phyloP scores from a whole-genome alignment of 2,113 vertebrate species.

The Oryzias melastigma region DNA sequence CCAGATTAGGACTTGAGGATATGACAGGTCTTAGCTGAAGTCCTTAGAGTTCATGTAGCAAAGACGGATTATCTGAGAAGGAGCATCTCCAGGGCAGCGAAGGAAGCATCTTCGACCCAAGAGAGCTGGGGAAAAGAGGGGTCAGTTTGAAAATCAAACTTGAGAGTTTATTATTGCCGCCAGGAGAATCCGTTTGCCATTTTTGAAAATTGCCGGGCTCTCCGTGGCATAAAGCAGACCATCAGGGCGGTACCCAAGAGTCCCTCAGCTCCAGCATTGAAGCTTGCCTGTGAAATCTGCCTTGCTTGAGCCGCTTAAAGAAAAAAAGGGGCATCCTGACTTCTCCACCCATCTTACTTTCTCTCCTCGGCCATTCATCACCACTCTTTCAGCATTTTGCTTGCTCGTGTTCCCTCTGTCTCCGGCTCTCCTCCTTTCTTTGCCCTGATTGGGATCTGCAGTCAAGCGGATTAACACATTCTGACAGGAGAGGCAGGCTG shows the following conservation, averaged over 20 bases:
- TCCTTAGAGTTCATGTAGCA: slow-evolving; percentile 28
- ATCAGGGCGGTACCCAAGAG: slow-evolving; percentile 19
- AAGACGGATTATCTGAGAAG: slow-evolving; percentile 47
- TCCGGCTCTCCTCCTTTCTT: slow-evolving; percentile 56
- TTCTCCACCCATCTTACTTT: slow-evolving; percentile 27
- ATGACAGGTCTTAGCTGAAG: slow-evolving; percentile 42
- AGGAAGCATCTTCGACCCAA: slow-evolving; percentile 13
- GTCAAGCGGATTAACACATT: slow-evolving; percentile 79
- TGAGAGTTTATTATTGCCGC: background rate
- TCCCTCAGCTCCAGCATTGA: slow-evolving; percentile 30
- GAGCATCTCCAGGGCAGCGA: slow-evolving; percentile 6
- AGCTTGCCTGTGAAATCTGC: slow-evolving; percentile 24
- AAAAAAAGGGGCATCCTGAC: slow-evolving; percentile 42
- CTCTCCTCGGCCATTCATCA: slow-evolving; percentile 25
- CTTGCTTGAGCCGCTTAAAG: slow-evolving; percentile 37
- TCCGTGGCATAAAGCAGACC: slow-evolving; percentile 7
- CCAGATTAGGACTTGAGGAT: slow-evolving; percentile 40
- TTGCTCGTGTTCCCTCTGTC: slow-evolving; percentile 44
- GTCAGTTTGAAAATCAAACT: background rate
- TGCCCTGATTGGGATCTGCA: slow-evolving; percentile 79
- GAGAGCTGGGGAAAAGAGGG: background rate
- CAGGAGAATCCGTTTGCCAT: slow-evolving; percentile 14
- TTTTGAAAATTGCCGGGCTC: background rate
- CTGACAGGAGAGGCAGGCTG: slow-evolving; percentile 77
- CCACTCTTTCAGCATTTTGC: slow-evolving; percentile 37